Evolutionary conservation across 2,888 invertebrate species (phyloP).

Genomic region (Syrista parreyssii): DNA sequence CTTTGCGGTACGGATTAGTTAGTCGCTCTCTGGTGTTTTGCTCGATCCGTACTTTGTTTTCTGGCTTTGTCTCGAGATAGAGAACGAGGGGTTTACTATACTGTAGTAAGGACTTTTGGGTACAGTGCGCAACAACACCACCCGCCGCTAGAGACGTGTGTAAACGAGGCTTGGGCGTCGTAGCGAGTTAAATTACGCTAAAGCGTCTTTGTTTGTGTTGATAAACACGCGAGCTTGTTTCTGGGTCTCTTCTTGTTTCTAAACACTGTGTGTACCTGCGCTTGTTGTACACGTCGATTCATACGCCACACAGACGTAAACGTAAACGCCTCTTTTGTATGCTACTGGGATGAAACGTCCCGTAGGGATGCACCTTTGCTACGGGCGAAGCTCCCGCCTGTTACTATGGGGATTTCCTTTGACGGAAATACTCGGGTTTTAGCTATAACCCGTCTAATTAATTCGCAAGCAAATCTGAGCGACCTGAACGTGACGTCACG

Average conservation of each 20-base stretch:
- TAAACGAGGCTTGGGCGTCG: slow-evolving; percentile 12
- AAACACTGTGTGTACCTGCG: not conserved
- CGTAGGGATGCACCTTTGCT: not conserved
- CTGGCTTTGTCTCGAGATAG: not conserved
- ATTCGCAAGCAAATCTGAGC: slow-evolving; percentile 10
- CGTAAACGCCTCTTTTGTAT: not conserved
- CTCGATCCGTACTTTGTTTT: not conserved
- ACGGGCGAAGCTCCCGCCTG: not conserved
- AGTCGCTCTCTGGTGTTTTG: not conserved
- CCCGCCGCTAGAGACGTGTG: not conserved
- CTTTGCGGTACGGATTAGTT: not conserved
- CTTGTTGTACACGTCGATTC: not conserved
- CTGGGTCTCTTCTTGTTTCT: not conserved
- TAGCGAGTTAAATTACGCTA: slow-evolving; percentile 40
- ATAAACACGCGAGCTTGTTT: slow-evolving; percentile 21
- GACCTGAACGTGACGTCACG: not conserved
- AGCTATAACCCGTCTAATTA: slow-evolving; percentile 18
- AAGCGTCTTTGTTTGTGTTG: slow-evolving; percentile 38
- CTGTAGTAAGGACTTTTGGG: not conserved
- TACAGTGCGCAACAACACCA: not conserved
- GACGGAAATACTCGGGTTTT: slow-evolving; percentile 3
- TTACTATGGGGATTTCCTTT: not conserved
- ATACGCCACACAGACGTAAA: not conserved
- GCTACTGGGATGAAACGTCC: not conserved
- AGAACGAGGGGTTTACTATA: not conserved